Conservation (phyloP, 1,140 invertebrate genomes). For the Sycobia sp. region DNA sequence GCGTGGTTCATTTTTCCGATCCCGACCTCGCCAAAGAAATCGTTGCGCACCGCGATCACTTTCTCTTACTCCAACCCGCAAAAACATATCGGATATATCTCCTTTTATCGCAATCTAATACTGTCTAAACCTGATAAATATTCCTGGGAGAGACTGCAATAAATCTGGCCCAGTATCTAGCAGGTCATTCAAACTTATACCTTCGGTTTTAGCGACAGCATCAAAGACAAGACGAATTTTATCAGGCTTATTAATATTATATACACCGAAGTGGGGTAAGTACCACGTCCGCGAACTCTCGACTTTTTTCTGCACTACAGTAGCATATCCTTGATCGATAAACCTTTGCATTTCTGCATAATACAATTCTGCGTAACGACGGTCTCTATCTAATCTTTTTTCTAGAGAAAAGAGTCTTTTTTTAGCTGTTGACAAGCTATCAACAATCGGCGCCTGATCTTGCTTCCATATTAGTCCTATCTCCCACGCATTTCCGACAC, state of each 20-base stretch:
- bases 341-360: neutral
- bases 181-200: no score
- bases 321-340: no score
- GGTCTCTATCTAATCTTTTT: slow-evolving; percentile 5
- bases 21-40: slow-evolving; percentile 43
- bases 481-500: slow-evolving; percentile 29
- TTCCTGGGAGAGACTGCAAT: no score
- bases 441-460: neutral
- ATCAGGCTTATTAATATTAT: no score
- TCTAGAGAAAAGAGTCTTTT: no score
- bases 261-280: no score
- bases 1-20: slow-evolving; percentile 22
- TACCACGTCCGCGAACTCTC: slow-evolving; percentile 32
- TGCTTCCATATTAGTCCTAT: slow-evolving; percentile 33
- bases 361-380: slow-evolving; percentile 1
- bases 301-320: no score
- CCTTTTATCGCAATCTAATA: slow-evolving; percentile 40
- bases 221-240: no score
- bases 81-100: slow-evolving; percentile 54
- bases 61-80: slow-evolving; percentile 32
- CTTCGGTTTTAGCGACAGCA: no score
- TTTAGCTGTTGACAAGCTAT: slow-evolving; percentile 17
- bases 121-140: no score
- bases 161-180: no score
- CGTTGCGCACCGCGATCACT: slow-evolving; percentile 34